phyloP scores from a whole-genome alignment of 2,113 vertebrate genomes.

The Mola mola region DNA sequence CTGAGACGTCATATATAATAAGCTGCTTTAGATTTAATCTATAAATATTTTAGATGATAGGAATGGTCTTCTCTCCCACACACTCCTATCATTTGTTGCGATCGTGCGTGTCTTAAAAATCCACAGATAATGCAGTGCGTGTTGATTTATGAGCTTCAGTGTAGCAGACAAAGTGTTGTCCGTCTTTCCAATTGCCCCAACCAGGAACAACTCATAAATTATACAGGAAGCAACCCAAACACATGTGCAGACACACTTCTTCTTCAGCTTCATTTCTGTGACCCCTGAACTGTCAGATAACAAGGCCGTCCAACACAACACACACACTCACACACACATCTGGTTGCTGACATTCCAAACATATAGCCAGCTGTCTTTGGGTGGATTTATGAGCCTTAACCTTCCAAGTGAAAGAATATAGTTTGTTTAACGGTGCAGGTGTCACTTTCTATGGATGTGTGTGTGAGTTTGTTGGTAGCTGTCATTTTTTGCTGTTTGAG shows the following conservation, averaged over 20 bases:
- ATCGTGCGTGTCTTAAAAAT: constrained; percentile 5
- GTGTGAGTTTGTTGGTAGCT: constrained; percentile 10
- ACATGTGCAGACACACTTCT: constrained; percentile 20
- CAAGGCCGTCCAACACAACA: constrained; percentile 24
- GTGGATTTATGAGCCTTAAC: constrained; percentile 45
- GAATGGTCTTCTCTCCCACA: constrained; percentile 11
- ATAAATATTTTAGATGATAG: constrained; percentile 40
- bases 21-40: constrained; percentile 48
- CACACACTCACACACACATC: constrained; percentile 39
- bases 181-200: constrained; percentile 42
- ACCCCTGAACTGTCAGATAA: constrained; percentile 46
- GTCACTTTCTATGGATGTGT: constrained; percentile 22
- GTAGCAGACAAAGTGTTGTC: constrained; percentile 24
- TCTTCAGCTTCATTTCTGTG: constrained; percentile 14
- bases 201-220: constrained; percentile 38
- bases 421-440: constrained; percentile 48
- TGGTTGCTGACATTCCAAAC: constrained; percentile 57
- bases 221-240: constrained; percentile 16
- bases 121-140: constrained; percentile 37
- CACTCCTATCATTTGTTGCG: background rate
- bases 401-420: constrained; percentile 43
- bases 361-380: constrained; percentile 42
- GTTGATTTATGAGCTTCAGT: constrained; percentile 1
- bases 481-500: constrained; percentile 33
- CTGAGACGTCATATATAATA: constrained; percentile 42